Evolutionary conservation across 2,797 vertebrate genomes (phyloP), one percentile per base, ranked within the genome.

Genomic region (Peromyscus eremicus): DNA sequence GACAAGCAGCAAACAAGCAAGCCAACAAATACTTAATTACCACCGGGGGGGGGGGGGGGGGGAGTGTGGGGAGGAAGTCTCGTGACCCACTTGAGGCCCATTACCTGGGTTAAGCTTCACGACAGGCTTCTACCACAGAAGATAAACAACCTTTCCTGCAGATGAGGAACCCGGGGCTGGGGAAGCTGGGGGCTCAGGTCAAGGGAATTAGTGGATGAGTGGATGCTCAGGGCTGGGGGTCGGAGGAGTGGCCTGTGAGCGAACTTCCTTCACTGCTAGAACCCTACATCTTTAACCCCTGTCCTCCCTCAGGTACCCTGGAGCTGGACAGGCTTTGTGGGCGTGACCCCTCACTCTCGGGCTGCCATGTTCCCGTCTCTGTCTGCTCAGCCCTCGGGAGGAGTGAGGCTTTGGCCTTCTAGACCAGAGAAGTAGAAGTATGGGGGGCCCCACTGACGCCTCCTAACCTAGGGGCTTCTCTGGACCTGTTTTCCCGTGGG

Each of bases 11-110:
- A 83, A 89, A 81, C 84, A 95, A 84, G 66, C 79, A 68, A 87
- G 91, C 96, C 92, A 87, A 88, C 90, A 88, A 77, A 76, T 64
- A 60, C 83, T 89, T 81, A 93, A 92, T 93, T 84, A 94, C 91
- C 91, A 57, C 91, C 84, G 57, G 34, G 70, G 49, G 49, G 49
- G 13, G 49, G 34, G 46, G 37, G 60, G 68, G 40, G 43, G 43
- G 40, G 43, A 43, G 43, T 49, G 73, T 60, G 34, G n/a, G 88
- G 34, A 85, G 91, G 92, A 81, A 94, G 70, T 94, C 91, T 70
- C 64, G 2, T 12, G 66, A 96, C 85, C 92, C 32, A 8, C 37
- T 37, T 92, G 43, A 88, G 90, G 23, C 62, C 55, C 19, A 5
- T 95, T 66, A 77, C 91, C 57, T 93, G 46, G 7, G 40, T n/a